A percentile compares a stretch with the other conserved stretches of the same genome.
phyloP scores from a whole-genome alignment of 2,113 vertebrate species.

The Tragulus kanchil region DNA sequence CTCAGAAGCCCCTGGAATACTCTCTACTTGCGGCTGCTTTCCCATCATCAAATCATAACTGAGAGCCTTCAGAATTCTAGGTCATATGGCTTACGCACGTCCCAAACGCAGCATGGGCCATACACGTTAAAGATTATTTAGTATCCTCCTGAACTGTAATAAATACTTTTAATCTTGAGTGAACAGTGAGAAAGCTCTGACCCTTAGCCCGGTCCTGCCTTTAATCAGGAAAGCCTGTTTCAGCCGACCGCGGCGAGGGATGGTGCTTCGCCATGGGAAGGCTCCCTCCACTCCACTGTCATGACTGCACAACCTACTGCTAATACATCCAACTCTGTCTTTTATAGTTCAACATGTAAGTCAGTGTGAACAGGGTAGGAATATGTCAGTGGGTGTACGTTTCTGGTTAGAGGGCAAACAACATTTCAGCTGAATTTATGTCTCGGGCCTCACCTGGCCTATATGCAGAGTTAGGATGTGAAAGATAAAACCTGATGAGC shows the following conservation, averaged over 20 bases:
- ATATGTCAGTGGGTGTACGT: conserved; percentile 56
- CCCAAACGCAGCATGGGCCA: conserved; percentile 30
- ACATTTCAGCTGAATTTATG: conserved; percentile 70
- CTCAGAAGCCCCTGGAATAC: conserved; percentile 65
- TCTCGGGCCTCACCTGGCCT: conserved; percentile 51
- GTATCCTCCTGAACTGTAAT: conserved; percentile 29
- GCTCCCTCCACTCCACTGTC: neutral
- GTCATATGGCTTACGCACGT: conserved; percentile 19
- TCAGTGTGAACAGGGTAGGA: conserved; percentile 34
- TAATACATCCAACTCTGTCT: neutral
- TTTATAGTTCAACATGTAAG: conserved; percentile 60
- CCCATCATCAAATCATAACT: conserved; percentile 69
- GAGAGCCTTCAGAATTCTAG: conserved; percentile 73
- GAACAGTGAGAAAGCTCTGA: conserved; percentile 56
- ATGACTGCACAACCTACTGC: neutral
- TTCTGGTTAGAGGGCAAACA: conserved; percentile 68
- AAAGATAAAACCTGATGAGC: conserved; percentile 64
- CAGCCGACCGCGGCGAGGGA: neutral
- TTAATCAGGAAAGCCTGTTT: conserved; percentile 54
- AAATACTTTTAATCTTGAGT: conserved; percentile 76
- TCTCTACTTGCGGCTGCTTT: conserved; percentile 66
- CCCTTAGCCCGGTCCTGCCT: conserved; percentile 40
- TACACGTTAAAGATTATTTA: conserved; percentile 67
- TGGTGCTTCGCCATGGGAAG: neutral
- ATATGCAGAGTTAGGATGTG: conserved; percentile 61